Percentiles rank a stretch among this genome's conserved stretches.
phyloP scores from a whole-genome alignment of 1,140 invertebrate genomes.

The Leptopilina clavipes region DNA sequence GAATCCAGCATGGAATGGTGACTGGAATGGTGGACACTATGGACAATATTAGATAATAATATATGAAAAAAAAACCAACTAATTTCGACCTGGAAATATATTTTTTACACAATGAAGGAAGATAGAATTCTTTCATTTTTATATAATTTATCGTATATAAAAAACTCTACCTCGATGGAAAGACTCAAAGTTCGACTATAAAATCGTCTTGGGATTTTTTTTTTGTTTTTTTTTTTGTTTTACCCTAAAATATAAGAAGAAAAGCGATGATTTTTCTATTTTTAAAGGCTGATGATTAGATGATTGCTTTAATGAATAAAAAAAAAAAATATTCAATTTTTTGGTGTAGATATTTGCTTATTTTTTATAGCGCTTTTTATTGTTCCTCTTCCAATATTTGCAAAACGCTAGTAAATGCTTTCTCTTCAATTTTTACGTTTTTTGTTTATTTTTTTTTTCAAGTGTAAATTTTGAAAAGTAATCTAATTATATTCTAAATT shows the following conservation, averaged over 20 bases:
- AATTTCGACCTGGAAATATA: not conserved
- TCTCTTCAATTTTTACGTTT: not conserved
- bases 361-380: too few relatives aligned
- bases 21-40: slow-evolving; percentile 51
- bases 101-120: not conserved
- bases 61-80: not conserved
- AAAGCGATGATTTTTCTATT: not conserved
- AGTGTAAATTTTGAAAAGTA: too few relatives aligned
- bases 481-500: too few relatives aligned
- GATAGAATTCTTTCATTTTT: not conserved
- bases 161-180: slow-evolving; percentile 26
- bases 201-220: not conserved
- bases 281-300: slow-evolving; percentile 10
- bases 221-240: not conserved
- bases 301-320: not conserved
- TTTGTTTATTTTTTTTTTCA: too few relatives aligned
- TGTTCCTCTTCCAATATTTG: not conserved
- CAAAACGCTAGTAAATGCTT: not conserved
- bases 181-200: not conserved
- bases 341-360: not conserved
- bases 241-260: not conserved
- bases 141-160: not conserved
- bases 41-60: slow-evolving; percentile 24
- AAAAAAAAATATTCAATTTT: not conserved
- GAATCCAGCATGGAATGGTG: slow-evolving; percentile 60